Evolutionary conservation across 2,113 vertebrate genomes (phyloP).

Genomic region (Bubalus kerabau): DNA sequence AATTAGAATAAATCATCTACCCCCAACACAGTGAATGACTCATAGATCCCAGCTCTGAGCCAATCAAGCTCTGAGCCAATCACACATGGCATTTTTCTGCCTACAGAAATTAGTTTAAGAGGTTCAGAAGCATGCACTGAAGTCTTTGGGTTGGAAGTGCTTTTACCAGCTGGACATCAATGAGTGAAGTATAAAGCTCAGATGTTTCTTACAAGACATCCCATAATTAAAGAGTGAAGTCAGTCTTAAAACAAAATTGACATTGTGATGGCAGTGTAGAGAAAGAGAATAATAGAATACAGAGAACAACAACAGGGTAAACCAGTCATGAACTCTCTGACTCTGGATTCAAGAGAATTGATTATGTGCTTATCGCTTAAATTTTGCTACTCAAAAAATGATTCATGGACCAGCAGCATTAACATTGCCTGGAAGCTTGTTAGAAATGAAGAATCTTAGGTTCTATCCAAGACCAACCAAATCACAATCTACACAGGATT

Average conservation of each 20-base stretch:
- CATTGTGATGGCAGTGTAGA: background rate
- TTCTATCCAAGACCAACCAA: background rate
- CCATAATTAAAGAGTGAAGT: background rate
- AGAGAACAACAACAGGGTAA: background rate
- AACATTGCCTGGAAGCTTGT: background rate
- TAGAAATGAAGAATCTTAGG: background rate
- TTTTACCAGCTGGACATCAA: background rate
- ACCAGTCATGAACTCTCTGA: background rate
- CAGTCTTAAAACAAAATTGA: background rate
- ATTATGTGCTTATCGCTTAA: background rate
- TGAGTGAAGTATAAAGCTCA: background rate
- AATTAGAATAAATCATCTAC: background rate
- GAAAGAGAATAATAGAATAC: background rate
- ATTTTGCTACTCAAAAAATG: background rate
- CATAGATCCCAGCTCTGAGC: background rate
- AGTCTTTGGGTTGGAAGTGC: background rate
- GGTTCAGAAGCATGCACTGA: background rate
- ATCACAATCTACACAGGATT: background rate
- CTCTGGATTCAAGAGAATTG: background rate
- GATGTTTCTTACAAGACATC: background rate
- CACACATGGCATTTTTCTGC: background rate
- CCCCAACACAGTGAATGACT: background rate
- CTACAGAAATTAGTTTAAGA: background rate
- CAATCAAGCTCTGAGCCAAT: background rate
- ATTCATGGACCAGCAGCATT: background rate